Percentiles rank a stretch among this genome's conserved stretches.
Conservation (phyloP, 2,888 invertebrate genomes). For the Mythimna albipuncta region DNA sequence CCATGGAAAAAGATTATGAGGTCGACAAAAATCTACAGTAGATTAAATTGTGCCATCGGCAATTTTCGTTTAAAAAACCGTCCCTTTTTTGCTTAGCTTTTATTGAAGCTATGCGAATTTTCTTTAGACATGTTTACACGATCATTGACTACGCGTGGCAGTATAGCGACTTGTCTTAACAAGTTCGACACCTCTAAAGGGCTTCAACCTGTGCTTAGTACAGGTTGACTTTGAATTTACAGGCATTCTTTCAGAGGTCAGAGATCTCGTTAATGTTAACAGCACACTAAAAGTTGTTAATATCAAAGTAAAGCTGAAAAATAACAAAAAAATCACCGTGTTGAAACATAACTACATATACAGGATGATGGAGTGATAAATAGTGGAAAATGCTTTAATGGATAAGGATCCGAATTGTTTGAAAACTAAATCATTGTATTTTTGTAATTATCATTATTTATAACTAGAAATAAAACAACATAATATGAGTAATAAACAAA, state of each 20-base stretch:
- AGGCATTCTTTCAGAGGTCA: slow-evolving; percentile 5
- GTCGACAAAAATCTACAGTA: slow-evolving; percentile 53
- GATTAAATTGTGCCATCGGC: slow-evolving; percentile 48
- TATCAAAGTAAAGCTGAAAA: neutral
- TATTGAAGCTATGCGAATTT: neutral
- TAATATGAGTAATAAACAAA: too few relatives aligned
- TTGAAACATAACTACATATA: too few relatives aligned
- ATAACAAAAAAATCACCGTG: neutral
- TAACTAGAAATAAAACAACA: too few relatives aligned
- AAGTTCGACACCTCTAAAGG: neutral
- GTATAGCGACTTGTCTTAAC: neutral
- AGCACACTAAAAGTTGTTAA: neutral
- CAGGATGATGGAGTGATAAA: too few relatives aligned
- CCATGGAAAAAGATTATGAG: slow-evolving; percentile 45
- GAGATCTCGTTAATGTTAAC: neutral
- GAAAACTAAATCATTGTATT: too few relatives aligned
- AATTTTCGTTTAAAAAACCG: slow-evolving; percentile 33
- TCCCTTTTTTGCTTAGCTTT: slow-evolving; percentile 4
- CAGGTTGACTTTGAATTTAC: neutral
- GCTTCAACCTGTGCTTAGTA: neutral
- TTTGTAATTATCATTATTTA: too few relatives aligned
- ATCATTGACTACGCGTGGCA: neutral
- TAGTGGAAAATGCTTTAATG: too few relatives aligned
- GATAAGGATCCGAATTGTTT: too few relatives aligned
- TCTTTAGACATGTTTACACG: neutral